These are phyloP conservation scores for Calliphora vicina DNA, from an alignment of 1,140 invertebrate species.

Conservation along the genomic window DNA sequence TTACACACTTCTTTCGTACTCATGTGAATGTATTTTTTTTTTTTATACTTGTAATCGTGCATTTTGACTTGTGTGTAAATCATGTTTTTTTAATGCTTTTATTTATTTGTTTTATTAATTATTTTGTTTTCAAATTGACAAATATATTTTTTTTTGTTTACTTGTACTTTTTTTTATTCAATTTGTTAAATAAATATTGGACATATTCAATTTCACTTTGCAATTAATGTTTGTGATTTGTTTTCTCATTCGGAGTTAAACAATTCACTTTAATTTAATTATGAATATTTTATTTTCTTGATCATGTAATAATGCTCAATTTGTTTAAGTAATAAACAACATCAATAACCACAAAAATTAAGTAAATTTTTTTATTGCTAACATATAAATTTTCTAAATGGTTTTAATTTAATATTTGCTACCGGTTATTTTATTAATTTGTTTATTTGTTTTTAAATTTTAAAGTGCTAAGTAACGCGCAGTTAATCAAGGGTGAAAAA, in stretches of 20 bases:
- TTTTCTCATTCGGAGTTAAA: background rate
- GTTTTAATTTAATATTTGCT: no score
- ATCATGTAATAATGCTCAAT: conserved; percentile 5
- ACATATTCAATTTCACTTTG: background rate
- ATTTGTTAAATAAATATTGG: background rate
- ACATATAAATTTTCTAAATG: no score
- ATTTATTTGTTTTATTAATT: background rate
- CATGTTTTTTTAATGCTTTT: background rate
- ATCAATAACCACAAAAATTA: no score
- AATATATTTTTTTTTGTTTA: background rate
- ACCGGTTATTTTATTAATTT: no score
- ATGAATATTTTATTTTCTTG: background rate
- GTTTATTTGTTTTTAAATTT: no score
- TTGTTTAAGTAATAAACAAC: background rate
- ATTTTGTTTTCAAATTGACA: background rate
- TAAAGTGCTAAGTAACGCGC: no score
- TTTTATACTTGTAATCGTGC: background rate
- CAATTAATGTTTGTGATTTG: background rate
- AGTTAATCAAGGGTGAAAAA: no score
- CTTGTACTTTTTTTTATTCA: background rate
- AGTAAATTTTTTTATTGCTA: no score
- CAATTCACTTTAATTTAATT: background rate
- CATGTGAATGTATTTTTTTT: no score
- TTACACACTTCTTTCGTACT: background rate
- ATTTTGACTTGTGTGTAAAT: background rate